Evolutionary conservation across 2,113 vertebrate species (phyloP).

Genomic region (Eupsittula cactorum): DNA sequence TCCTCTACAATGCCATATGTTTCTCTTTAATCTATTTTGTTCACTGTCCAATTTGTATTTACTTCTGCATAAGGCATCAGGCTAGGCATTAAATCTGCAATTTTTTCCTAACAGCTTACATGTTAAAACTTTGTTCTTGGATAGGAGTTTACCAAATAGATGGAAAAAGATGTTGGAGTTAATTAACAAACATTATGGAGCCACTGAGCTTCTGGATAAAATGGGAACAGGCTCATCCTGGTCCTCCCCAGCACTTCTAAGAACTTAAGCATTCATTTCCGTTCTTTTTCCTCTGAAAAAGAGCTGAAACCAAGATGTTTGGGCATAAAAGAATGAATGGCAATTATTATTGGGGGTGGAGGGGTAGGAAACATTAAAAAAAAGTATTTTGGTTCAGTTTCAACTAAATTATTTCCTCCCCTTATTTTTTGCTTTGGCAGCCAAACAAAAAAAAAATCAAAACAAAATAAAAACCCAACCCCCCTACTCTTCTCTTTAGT

Average conservation of each 20-base stretch:
- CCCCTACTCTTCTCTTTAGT: background rate
- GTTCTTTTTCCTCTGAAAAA: background rate
- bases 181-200: background rate
- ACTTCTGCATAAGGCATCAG: background rate
- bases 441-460: background rate
- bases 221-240: background rate
- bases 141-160: background rate
- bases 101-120: background rate
- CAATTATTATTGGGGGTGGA: background rate
- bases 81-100: background rate
- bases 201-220: background rate
- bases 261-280: background rate
- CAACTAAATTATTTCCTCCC: constrained; percentile 37
- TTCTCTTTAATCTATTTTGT: background rate
- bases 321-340: constrained; percentile 3
- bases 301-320: background rate
- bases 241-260: background rate
- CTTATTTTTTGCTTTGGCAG: constrained; percentile 50
- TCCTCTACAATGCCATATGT: background rate
- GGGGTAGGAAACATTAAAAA: constrained; percentile 28
- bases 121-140: background rate
- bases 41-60: background rate
- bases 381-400: constrained; percentile 29
- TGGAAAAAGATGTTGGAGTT: background rate
- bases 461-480: too few relatives aligned